phyloP scores from a whole-genome alignment of 2,888 invertebrate genomes.

The Hyles lineata region DNA sequence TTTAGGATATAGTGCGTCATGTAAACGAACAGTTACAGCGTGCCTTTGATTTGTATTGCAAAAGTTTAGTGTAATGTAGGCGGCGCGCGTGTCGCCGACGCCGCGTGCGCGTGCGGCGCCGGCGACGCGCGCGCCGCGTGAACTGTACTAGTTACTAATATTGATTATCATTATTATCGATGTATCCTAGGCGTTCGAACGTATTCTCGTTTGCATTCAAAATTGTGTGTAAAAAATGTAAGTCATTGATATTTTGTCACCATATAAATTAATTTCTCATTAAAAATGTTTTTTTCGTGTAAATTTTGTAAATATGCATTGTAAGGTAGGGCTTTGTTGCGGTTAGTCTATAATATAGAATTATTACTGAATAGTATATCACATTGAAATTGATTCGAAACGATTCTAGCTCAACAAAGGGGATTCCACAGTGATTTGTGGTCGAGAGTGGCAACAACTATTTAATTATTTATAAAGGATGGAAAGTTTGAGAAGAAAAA shows the following conservation, averaged over 20 bases:
- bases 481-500: constrained; percentile 16
- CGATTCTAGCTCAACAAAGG: constrained; percentile 9
- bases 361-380: constrained; percentile 41
- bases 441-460: constrained; percentile 7
- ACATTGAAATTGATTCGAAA: constrained; percentile 19
- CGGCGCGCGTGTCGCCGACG: neutral
- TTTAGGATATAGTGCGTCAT: constrained; percentile 44
- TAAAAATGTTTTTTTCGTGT: constrained; percentile 53
- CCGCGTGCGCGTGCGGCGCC: neutral
- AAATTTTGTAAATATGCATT: constrained; percentile 75
- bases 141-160: constrained; percentile 20
- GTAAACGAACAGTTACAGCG: constrained; percentile 42
- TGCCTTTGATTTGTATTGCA: constrained; percentile 54
- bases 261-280: constrained; percentile 34
- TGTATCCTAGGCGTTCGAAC: neutral
- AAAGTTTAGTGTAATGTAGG: constrained; percentile 25
- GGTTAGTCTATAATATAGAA: constrained; percentile 43
- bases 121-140: constrained; percentile 2
- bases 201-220: constrained; percentile 4
- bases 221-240: constrained; percentile 29
- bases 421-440: constrained; percentile 11
- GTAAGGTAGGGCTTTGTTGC: constrained; percentile 64
- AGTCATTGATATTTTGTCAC: constrained; percentile 27
- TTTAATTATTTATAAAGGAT: constrained; percentile 28
- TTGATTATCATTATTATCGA: constrained; percentile 7